Evolutionary conservation across 2,888 invertebrate species (phyloP), one percentile per base, ranked within the genome.

Genomic region (Xylota sylvarum): DNA sequence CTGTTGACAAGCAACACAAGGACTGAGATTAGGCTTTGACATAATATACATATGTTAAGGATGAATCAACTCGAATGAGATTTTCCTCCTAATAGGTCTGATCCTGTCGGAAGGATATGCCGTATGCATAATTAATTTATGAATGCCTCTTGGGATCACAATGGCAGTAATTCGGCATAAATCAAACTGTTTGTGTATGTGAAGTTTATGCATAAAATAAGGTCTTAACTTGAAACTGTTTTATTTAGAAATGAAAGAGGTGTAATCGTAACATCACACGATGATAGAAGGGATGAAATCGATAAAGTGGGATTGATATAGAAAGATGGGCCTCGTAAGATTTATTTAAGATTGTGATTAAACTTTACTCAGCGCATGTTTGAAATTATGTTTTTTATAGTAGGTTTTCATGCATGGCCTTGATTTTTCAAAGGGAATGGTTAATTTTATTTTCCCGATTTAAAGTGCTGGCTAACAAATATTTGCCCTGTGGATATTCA

Each of bases 41-140:
- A 48, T 48, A 12, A 46, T 46, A 17, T 23, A 43, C 64, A 48
- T 64, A 30, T 46, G 64, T 46, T 64, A 46, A 30, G 64, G 46
- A 48, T 30, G 64, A 46, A 46, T 64, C 27, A 32, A 46, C 30
- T 46, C 17, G 46, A 30, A 64, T 27, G 10, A 32, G 43, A 17
- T 17, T 64, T 46, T n/a, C 4, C 37, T 27, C 14, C 23, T 43
- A 43, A 12, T 23, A 23, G 58, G 46, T 4, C 4, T 48, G 43
- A 5, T 37, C 23, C 50, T 50, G 32, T 9, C 65, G 65, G 50
- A 6, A 65, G 48, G 65, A 65, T 65, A 50, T 50, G 35, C 23
- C 50, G 48, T 50, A 65, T 65, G 48, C 48, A 65, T 65, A 50
- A 65, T 65, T 65, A 65, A 65, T 50, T 50, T 50, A 65, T 35